phyloP scores from a whole-genome alignment of 2,113 vertebrate genomes.

The Lophius piscatorius region DNA sequence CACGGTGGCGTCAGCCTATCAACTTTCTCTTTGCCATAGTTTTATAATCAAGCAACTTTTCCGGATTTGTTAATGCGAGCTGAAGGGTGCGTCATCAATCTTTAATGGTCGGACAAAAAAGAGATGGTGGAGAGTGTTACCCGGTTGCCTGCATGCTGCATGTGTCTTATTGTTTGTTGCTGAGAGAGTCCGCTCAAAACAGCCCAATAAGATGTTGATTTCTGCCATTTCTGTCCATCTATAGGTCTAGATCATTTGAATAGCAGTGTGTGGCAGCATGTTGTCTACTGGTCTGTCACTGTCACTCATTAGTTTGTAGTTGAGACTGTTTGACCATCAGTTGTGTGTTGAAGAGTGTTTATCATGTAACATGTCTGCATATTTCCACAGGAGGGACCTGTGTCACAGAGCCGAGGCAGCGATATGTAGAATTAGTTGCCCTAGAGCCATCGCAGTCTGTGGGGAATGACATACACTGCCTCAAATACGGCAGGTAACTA shows the following conservation, averaged over 20 bases:
- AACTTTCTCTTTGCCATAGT: background rate
- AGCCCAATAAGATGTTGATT: background rate
- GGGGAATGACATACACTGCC: slow-evolving; percentile 67
- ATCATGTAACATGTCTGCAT: slow-evolving; percentile 26
- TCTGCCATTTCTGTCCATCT: too few relatives aligned
- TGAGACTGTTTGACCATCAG: background rate
- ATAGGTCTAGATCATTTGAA: too few relatives aligned
- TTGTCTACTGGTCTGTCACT: too few relatives aligned
- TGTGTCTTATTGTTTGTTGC: too few relatives aligned
- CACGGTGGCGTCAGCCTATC: too few relatives aligned
- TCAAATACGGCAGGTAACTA: slow-evolving; percentile 74
- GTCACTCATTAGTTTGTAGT: background rate
- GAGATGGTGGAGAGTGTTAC: slow-evolving; percentile 32
- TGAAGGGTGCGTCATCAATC: slow-evolving; percentile 21
- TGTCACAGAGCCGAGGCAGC: slow-evolving; percentile 48
- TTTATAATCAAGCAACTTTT: slow-evolving; percentile 18
- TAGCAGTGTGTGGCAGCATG: too few relatives aligned
- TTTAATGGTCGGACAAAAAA: slow-evolving; percentile 21
- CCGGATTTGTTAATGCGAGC: slow-evolving; percentile 28
- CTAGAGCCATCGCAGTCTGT: slow-evolving; percentile 50
- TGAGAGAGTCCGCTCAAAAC: background rate
- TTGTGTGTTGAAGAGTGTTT: background rate
- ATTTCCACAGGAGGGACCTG: slow-evolving; percentile 63
- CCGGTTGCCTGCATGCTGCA: background rate
- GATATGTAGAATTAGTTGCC: slow-evolving; percentile 69